Conservation (phyloP, 2,888 invertebrate species). For the Halocaridina rubra region DNA sequence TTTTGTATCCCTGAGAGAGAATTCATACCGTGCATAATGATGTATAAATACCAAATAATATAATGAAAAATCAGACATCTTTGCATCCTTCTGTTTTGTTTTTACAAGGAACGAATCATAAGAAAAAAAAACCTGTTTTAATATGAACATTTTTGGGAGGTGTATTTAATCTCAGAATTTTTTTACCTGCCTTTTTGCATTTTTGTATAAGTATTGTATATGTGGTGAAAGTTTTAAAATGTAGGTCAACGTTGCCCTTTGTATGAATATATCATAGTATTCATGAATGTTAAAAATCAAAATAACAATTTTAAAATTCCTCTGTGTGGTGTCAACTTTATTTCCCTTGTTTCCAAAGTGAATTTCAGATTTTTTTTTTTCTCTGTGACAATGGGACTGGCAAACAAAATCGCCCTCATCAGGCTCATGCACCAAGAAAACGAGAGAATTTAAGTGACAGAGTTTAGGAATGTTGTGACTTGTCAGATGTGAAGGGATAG, state of each 20-base stretch:
- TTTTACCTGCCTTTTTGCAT: conserved; percentile 46
- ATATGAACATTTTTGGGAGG: conserved; percentile 25
- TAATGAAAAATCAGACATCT: not conserved
- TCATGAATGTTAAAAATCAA: conserved; percentile 35
- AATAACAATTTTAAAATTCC: conserved; percentile 23
- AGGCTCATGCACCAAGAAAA: too few species aligned
- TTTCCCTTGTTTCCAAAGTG: too few species aligned
- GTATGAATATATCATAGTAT: conserved; percentile 11
- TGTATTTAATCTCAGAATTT: conserved; percentile 4
- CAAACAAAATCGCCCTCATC: too few species aligned
- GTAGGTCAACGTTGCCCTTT: conserved; percentile 23
- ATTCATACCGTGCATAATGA: not conserved
- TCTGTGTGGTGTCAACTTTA: conserved; percentile 6
- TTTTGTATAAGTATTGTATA: conserved; percentile 46
- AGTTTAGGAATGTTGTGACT: too few species aligned
- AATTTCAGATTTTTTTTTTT: too few species aligned
- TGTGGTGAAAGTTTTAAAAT: conserved; percentile 34
- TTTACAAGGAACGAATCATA: not conserved
- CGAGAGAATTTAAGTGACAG: too few species aligned
- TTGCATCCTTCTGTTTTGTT: conserved; percentile 5
- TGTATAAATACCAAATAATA: not conserved
- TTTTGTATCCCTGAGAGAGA: too few species aligned
- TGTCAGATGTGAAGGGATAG: too few species aligned
- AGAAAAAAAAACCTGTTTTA: conserved; percentile 20
- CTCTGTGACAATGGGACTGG: too few species aligned